Conservation (phyloP, 2,888 invertebrate species). For the Sinohyriopsis cumingii region DNA sequence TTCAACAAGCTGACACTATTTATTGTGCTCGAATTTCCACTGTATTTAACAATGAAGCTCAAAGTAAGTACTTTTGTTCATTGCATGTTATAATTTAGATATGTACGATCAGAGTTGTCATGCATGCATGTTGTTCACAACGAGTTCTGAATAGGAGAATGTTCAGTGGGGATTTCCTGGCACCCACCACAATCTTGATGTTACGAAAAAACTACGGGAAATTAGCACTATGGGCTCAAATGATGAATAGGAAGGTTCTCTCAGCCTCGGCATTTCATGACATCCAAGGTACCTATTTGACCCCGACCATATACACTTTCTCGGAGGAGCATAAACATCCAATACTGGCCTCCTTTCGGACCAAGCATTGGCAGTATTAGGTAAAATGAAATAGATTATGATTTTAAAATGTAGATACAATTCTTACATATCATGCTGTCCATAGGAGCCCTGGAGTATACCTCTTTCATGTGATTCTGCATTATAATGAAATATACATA, state of each 20-base stretch:
- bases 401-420: no score
- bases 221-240: slow-evolving; percentile 4
- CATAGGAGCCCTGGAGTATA: no score
- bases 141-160: slow-evolving; percentile 16
- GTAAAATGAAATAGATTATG: no score
- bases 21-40: no score
- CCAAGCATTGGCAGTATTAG: slow-evolving; percentile 11
- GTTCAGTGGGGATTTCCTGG: slow-evolving; percentile 17
- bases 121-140: slow-evolving; percentile 13
- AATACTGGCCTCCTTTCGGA: slow-evolving; percentile 6
- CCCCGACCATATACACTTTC: slow-evolving; percentile 11
- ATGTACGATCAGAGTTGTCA: not conserved
- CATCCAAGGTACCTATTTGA: slow-evolving; percentile 14
- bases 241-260: slow-evolving; percentile 10
- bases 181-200: slow-evolving; percentile 9
- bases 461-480: no score
- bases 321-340: slow-evolving; percentile 9
- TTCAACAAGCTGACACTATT: no score
- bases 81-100: no score
- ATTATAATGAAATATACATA: no score
- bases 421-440: no score
- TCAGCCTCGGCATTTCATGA: slow-evolving; percentile 3
- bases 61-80: no score
- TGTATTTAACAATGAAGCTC: no score
- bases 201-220: slow-evolving; percentile 22